phyloP scores from a whole-genome alignment of 2,113 vertebrate genomes.

The Hirundichthys speculiger region DNA sequence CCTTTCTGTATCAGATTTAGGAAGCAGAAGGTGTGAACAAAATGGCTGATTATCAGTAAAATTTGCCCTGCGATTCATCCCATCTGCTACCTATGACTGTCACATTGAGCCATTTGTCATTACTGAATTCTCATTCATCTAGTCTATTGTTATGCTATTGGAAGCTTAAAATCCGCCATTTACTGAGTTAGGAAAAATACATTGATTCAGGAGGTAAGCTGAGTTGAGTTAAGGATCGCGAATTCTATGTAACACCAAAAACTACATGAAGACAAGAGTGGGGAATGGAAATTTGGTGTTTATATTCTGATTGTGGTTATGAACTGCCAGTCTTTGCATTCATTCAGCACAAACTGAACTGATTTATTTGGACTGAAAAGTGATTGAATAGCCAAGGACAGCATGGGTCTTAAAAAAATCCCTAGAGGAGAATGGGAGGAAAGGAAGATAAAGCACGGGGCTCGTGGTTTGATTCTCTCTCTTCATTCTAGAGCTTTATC shows the following conservation, averaged over 20 bases:
- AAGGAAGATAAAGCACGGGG: constrained; percentile 54
- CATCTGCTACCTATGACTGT: constrained; percentile 66
- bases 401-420: constrained; percentile 63
- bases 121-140: constrained; percentile 47
- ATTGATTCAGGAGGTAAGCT: background rate
- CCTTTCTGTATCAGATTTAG: constrained; percentile 43
- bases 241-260: constrained; percentile 22
- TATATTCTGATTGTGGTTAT: constrained; percentile 65
- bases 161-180: background rate
- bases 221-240: background rate
- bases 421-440: constrained; percentile 52
- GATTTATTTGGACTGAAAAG: constrained; percentile 61
- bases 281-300: constrained; percentile 11
- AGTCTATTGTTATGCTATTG: constrained; percentile 24
- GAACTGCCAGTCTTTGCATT: constrained; percentile 72
- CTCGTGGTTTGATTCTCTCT: constrained; percentile 51
- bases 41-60: constrained; percentile 33
- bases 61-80: constrained; percentile 41
- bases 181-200: background rate
- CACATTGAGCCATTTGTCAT: constrained; percentile 51
- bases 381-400: constrained; percentile 73
- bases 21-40: constrained; percentile 56
- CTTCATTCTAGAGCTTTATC: constrained; percentile 43
- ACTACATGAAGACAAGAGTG: constrained; percentile 11
- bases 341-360: constrained; percentile 58